These are phyloP conservation scores for Macquaria australasica DNA, from an alignment of 2,113 vertebrate genomes.

Conservation along the genomic window DNA sequence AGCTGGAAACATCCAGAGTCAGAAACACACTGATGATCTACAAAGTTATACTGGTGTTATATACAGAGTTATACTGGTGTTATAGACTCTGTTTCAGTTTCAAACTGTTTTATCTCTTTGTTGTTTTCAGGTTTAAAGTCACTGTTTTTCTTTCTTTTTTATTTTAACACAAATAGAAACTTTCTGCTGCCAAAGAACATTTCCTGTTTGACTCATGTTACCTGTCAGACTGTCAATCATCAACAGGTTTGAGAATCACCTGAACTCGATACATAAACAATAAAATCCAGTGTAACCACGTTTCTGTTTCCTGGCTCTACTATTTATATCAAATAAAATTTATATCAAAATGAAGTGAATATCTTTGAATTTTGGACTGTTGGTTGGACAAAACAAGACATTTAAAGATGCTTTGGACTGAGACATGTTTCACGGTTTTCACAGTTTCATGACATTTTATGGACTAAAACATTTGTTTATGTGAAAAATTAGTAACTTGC, in stretches of 20 bases:
- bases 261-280: conserved; percentile 23
- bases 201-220: conserved; percentile 7
- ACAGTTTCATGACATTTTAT: too few species aligned
- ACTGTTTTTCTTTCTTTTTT: background rate
- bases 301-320: background rate
- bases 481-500: too few species aligned
- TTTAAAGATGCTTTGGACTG: too few species aligned
- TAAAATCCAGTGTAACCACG: conserved; percentile 34
- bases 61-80: background rate
- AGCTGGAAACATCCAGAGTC: too few species aligned
- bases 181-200: conserved; percentile 64
- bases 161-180: background rate
- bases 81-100: background rate
- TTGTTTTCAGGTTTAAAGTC: conserved; percentile 13
- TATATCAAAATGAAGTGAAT: too few species aligned
- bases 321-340: too few species aligned
- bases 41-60: background rate
- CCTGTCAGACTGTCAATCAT: conserved; percentile 1
- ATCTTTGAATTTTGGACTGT: background rate
- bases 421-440: too few species aligned
- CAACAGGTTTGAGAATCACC: background rate
- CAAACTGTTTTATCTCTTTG: background rate
- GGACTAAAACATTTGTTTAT: too few species aligned
- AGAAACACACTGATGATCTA: background rate
- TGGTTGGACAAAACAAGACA: background rate